A percentile compares a stretch with the other conserved stretches of the same genome.
phyloP scores from a whole-genome alignment of 2,888 invertebrate genomes.

The Doris montereyensis region DNA sequence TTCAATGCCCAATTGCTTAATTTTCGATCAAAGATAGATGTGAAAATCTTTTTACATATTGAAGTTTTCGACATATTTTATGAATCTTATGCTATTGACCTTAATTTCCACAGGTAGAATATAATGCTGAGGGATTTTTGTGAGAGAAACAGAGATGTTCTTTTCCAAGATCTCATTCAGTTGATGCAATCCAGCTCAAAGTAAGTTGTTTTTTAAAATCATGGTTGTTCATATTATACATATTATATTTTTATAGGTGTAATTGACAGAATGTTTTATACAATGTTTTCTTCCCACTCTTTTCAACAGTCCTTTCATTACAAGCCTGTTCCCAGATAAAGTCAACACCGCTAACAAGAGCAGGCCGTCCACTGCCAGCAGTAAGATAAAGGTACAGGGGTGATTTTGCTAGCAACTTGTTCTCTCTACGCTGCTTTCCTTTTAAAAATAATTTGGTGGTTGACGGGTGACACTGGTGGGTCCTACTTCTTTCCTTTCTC shows the following conservation, averaged over 20 bases:
- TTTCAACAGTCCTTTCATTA: conserved; percentile 76
- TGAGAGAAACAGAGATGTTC: conserved; percentile 80
- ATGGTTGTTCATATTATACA: too few relatives aligned
- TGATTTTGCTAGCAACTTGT: too few relatives aligned
- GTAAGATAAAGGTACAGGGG: conserved; percentile 77
- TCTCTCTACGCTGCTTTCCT: too few relatives aligned
- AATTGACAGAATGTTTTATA: too few relatives aligned
- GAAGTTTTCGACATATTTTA: not conserved
- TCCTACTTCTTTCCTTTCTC: too few relatives aligned
- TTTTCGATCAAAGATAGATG: not conserved
- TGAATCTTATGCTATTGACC: not conserved
- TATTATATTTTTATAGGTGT: too few relatives aligned
- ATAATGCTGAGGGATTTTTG: conserved; percentile 80
- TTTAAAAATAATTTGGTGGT: not conserved
- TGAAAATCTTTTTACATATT: not conserved
- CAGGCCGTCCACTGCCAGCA: conserved; percentile 80
- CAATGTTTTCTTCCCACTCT: too few relatives aligned
- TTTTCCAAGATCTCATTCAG: conserved; percentile 79
- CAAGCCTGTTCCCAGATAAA: conserved; percentile 78
- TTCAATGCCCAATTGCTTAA: too few relatives aligned
- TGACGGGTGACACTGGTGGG: too few relatives aligned
- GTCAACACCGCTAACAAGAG: conserved; percentile 74
- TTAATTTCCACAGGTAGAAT: conserved; percentile 76
- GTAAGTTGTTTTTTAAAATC: conserved; percentile 74
- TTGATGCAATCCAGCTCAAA: conserved; percentile 79